These are phyloP conservation scores for Plebejus argus DNA, from an alignment of 2,888 invertebrate species.

Conservation along the genomic window DNA sequence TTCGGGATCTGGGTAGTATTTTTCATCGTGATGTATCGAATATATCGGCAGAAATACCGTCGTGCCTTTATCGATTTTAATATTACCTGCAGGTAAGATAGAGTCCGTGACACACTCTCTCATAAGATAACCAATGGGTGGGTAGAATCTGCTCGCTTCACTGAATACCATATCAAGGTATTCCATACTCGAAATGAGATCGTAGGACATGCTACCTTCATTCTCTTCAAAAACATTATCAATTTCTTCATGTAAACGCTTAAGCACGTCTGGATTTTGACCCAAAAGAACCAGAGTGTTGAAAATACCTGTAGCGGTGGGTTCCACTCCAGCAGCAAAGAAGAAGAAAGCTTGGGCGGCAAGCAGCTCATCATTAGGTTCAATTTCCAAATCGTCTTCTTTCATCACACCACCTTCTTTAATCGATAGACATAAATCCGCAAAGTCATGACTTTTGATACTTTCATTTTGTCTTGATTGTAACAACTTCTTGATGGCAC, in stretches of 20 bases:
- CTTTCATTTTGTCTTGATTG: slow-evolving; percentile 39
- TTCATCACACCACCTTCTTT: slow-evolving; percentile 49
- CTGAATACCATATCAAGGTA: slow-evolving; percentile 12
- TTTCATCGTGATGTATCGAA: slow-evolving; percentile 21
- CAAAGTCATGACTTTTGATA: slow-evolving; percentile 45
- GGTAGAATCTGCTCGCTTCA: slow-evolving; percentile 7
- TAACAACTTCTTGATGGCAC: slow-evolving; percentile 44
- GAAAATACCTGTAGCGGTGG: slow-evolving; percentile 56
- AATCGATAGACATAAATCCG: slow-evolving; percentile 43
- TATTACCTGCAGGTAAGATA: background rate
- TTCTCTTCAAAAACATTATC: background rate
- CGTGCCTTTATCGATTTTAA: slow-evolving; percentile 8
- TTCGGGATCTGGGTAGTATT: background rate
- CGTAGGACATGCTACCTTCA: background rate
- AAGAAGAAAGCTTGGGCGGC: slow-evolving; percentile 63
- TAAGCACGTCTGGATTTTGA: slow-evolving; percentile 6
- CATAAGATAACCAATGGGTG: background rate
- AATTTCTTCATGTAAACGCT: slow-evolving; percentile 8
- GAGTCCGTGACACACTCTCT: background rate
- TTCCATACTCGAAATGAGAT: background rate
- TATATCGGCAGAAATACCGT: slow-evolving; percentile 9
- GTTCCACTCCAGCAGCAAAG: slow-evolving; percentile 63
- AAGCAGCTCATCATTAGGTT: slow-evolving; percentile 57
- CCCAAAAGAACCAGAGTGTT: background rate
- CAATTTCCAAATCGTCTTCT: slow-evolving; percentile 51